Base-by-base conservation (phyloP, 2,797 vertebrate species). In the Spea hammondii region DNA sequence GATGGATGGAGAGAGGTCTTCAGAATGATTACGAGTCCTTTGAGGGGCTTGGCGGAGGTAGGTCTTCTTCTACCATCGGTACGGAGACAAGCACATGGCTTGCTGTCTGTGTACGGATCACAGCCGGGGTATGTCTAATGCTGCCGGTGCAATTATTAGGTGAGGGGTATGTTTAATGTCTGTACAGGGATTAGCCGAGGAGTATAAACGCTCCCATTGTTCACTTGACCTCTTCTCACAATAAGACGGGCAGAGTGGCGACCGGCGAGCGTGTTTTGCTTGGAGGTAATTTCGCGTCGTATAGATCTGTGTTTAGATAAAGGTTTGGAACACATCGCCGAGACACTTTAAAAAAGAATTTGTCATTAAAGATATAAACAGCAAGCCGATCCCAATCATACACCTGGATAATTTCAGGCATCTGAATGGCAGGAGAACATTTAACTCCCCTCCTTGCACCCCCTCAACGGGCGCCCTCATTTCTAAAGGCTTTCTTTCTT, bases 341-440 rank as follows among this genome's bases (percentile, higher is more conserved):
- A 72, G 74, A 80, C 74, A 80, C 79, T 80, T 80, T 72, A 65
- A 80, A 72, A 80, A 80, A 76, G 79, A 76, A 80, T 80, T 80
- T 80, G 79, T 80, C 79, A 80, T 80, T 80, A 80, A 74, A 80
- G 79, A 76, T 72, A 80, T 80, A 76, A 80, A 80, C 79, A 80
- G 68, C 68, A 44, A 74, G 68, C 76, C 74, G 79, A 80, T 80
- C 79, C 79, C 79, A 80, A 80, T 80, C 79, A 80, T 80, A 76
- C 74, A 80, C 74, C 79, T 76, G 79, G 79, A 72, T 80, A 80
- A 80, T 80, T 80, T 65, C 79, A 80, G 60, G 44, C 74, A 72
- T 76, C 74, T 76, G 72, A 80, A 72, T 76, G 74, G 14, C 67
- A 62, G n/a, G 32, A n/a, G 9, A 4, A 62, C 59, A 47, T 60